These are phyloP conservation scores for Erpetoichthys calabaricus DNA, from an alignment of 2,797 vertebrate species.

Conservation along the genomic window DNA sequence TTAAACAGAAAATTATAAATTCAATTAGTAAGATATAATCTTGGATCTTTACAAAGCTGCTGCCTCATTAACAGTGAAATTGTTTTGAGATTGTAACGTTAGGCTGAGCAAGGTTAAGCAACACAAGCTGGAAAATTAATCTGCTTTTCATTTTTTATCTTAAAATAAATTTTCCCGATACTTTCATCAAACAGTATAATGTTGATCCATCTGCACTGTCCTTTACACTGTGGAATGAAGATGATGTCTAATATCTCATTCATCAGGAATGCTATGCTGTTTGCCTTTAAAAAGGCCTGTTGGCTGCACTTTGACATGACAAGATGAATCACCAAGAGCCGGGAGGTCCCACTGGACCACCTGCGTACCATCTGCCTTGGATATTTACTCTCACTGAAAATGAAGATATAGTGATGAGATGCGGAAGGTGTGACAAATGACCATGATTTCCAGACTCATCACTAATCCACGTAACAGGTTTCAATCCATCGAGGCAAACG, in stretches of 20 bases:
- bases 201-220: neutral
- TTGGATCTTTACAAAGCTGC: conserved; percentile 1
- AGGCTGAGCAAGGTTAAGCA: neutral
- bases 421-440: conserved; percentile 24
- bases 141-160: too few species aligned
- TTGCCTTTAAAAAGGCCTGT: neutral
- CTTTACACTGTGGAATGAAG: neutral
- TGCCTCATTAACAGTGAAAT: conserved; percentile 5
- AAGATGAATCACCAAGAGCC: conserved; percentile 7
- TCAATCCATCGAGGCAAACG: too few species aligned
- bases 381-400: conserved; percentile 1
- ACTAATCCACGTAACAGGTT: conserved; percentile 10
- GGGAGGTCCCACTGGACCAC: conserved; percentile 10
- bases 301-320: neutral
- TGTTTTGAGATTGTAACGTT: conserved; percentile 1
- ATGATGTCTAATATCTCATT: conserved; percentile 1
- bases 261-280: neutral
- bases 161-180: neutral
- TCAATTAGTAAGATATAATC: conserved; percentile 11
- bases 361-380: conserved; percentile 7
- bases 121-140: neutral
- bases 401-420: conserved; percentile 19
- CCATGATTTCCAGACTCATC: conserved; percentile 15
- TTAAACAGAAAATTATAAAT: conserved; percentile 8
- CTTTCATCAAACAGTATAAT: neutral